These are phyloP conservation scores for Tridacna gigas DNA, from an alignment of 2,888 invertebrate genomes.

Conservation along the genomic window DNA sequence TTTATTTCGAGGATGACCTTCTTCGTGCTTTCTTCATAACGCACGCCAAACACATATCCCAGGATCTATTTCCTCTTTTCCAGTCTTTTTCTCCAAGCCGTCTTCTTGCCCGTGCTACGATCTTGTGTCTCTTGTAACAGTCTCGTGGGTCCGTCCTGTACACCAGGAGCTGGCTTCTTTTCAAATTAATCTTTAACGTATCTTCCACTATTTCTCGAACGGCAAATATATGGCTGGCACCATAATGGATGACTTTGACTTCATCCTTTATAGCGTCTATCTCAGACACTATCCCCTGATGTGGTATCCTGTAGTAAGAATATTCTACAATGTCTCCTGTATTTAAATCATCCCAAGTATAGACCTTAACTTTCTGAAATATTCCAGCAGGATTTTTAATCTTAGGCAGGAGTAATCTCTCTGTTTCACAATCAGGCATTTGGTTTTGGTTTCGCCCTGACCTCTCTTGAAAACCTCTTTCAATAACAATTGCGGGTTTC, in stretches of 20 bases:
- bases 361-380: conserved; percentile 34
- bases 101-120: conserved; percentile 15
- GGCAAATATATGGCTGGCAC: conserved; percentile 39
- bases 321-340: conserved; percentile 48
- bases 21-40: conserved; percentile 11
- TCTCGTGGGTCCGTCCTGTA: conserved; percentile 37
- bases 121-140: conserved; percentile 7
- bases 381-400: conserved; percentile 15
- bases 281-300: conserved; percentile 45
- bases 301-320: conserved; percentile 35
- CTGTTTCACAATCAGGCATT: neutral
- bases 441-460: neutral
- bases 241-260: conserved; percentile 57
- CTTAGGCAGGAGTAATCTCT: conserved; percentile 32
- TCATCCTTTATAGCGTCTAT: conserved; percentile 23
- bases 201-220: conserved; percentile 50
- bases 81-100: conserved; percentile 26
- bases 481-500: conserved; percentile 18
- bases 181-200: conserved; percentile 25
- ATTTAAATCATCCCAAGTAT: conserved; percentile 39
- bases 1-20: conserved; percentile 9
- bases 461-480: neutral
- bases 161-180: conserved; percentile 19
- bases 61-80: conserved; percentile 21
- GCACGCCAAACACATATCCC: conserved; percentile 33